Conservation (phyloP, 2,888 invertebrate genomes). For the Gryllus longicercus region DNA sequence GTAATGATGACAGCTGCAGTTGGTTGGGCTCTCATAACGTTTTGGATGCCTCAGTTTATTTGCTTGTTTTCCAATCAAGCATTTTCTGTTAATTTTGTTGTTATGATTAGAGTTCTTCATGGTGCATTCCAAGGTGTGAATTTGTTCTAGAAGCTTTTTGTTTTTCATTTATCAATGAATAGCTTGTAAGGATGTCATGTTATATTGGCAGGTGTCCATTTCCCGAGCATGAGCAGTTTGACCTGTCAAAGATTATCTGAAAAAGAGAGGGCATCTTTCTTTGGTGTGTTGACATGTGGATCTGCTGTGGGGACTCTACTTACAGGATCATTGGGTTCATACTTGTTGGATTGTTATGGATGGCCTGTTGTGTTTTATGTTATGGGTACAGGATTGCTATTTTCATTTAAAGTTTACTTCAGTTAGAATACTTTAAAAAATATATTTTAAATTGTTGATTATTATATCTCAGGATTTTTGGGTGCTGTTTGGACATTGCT, state of each 20-base stretch:
- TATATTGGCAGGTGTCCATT: slow-evolving; percentile 55
- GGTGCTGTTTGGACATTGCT: slow-evolving; percentile 57
- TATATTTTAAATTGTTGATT: slow-evolving; percentile 36
- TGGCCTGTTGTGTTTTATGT: slow-evolving; percentile 65
- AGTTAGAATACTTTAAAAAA: neutral
- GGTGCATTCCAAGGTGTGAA: slow-evolving; percentile 61
- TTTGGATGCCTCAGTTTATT: slow-evolving; percentile 56
- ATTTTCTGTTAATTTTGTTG: slow-evolving; percentile 55
- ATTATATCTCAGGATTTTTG: slow-evolving; percentile 48
- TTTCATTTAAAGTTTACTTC: neutral
- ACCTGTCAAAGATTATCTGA: slow-evolving; percentile 62
- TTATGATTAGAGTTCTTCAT: slow-evolving; percentile 58
- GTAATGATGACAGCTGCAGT: slow-evolving; percentile 61
- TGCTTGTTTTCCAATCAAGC: slow-evolving; percentile 48
- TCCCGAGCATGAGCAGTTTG: slow-evolving; percentile 66
- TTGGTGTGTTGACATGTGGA: slow-evolving; percentile 63
- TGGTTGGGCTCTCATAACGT: slow-evolving; percentile 56
- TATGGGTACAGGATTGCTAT: slow-evolving; percentile 48
- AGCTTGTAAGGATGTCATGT: too few species aligned
- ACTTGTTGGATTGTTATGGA: slow-evolving; percentile 60
- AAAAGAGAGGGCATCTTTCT: slow-evolving; percentile 63
- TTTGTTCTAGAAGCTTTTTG: neutral
- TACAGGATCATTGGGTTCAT: slow-evolving; percentile 64
- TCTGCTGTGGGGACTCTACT: slow-evolving; percentile 60
- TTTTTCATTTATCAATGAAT: too few species aligned